A percentile compares a stretch with the other conserved stretches of the same genome.
Evolutionary conservation across 2,888 invertebrate genomes (phyloP).

Genomic region (Drosophila multiciliata): DNA sequence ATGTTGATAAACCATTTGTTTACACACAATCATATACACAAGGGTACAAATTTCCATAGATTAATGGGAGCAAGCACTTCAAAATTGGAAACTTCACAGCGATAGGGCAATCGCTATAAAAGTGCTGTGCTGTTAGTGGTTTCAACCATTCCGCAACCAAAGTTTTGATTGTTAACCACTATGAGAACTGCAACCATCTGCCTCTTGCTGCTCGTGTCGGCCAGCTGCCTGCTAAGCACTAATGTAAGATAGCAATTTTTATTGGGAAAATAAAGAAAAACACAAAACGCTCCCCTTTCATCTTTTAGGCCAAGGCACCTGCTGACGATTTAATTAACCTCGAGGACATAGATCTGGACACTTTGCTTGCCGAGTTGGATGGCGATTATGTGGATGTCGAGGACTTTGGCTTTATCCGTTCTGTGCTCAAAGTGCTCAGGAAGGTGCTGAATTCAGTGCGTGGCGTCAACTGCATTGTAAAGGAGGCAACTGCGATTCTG

Average conservation of each 20-base stretch:
- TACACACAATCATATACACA: slow-evolving; percentile 1
- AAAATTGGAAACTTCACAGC: slow-evolving; percentile 18
- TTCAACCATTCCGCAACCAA: slow-evolving; percentile 19
- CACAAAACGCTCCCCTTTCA: not conserved
- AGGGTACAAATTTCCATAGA: not conserved
- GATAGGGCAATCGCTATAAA: slow-evolving; percentile 39
- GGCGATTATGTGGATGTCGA: slow-evolving; percentile 51
- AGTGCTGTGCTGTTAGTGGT: not conserved
- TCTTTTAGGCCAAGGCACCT: slow-evolving; percentile 36
- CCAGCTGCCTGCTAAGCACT: slow-evolving; percentile 54
- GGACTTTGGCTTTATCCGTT: slow-evolving; percentile 22
- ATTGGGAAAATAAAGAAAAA: not conserved
- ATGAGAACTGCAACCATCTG: slow-evolving; percentile 56
- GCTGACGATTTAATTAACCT: slow-evolving; percentile 6
- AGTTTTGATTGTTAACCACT: slow-evolving; percentile 28
- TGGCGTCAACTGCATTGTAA: slow-evolving; percentile 55
- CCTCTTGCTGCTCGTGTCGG: slow-evolving; percentile 47
- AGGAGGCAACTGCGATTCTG: slow-evolving; percentile 47
- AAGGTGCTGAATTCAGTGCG: slow-evolving; percentile 28
- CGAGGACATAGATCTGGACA: slow-evolving; percentile 22
- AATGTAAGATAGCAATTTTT: slow-evolving; percentile 50
- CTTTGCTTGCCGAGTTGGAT: slow-evolving; percentile 22
- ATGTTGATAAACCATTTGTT: slow-evolving; percentile 21
- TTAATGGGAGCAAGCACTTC: slow-evolving; percentile 15
- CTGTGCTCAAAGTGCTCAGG: slow-evolving; percentile 10